Conservation (phyloP, 2,797 vertebrate species). For the Crocodylus rhombifer region DNA sequence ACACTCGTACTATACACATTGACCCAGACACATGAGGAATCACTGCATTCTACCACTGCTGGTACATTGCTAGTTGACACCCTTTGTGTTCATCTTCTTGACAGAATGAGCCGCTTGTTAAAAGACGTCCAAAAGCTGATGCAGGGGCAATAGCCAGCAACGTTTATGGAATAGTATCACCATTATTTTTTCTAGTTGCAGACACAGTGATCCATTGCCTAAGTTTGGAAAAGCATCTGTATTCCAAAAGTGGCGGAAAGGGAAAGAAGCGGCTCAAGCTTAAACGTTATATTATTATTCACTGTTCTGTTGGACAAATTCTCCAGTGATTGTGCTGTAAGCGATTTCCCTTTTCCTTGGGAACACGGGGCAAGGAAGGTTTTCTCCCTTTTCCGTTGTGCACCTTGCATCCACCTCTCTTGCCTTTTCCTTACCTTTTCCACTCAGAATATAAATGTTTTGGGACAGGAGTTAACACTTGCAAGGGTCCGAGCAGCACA, state of each 20-base stretch:
- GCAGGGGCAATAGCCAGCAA: background rate
- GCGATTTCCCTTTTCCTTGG: slow-evolving; percentile 7
- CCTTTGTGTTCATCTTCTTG: background rate
- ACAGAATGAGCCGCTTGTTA: background rate
- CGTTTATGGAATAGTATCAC: background rate
- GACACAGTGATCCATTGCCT: background rate
- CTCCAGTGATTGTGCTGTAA: slow-evolving; percentile 1
- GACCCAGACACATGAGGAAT: background rate
- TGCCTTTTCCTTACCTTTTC: slow-evolving; percentile 13
- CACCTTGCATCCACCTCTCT: slow-evolving; percentile 18
- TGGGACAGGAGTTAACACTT: background rate
- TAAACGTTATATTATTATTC: slow-evolving; percentile 12
- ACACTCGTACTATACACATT: background rate
- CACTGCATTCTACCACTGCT: rapidly evolving
- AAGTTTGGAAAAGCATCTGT: slow-evolving; percentile 19
- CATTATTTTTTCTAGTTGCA: background rate
- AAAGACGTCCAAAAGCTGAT: slow-evolving; percentile 29
- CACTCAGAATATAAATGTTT: background rate
- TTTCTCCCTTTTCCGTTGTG: slow-evolving; percentile 32
- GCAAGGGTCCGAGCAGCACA: background rate
- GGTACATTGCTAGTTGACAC: background rate
- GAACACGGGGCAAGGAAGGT: slow-evolving; percentile 23
- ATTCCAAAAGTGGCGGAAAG: background rate
- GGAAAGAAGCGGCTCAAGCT: background rate
- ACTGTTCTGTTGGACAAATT: background rate